Base-by-base conservation (phyloP, 2,888 invertebrate species). In the Noctua janthina region DNA sequence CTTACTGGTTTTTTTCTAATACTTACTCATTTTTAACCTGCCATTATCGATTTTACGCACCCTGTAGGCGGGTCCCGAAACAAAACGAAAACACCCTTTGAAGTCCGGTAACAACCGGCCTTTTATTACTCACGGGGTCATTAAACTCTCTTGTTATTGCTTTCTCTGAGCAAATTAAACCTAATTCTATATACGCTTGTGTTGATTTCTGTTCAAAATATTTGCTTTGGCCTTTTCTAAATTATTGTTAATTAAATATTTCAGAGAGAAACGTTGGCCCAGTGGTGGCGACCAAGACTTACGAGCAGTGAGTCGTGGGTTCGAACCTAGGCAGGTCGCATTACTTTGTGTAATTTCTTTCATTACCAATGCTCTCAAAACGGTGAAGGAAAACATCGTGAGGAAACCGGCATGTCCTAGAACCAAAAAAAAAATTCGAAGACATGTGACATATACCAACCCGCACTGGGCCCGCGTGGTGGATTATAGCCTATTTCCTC, bases 41-140 rank as follows among this genome's bases (percentile, higher is more conserved):
- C n/a, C 51, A 15, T 54, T 23, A 54, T 3, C 10, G 23, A 49
- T 10, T 64, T 64, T 11, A 54, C 43, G 23, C 15, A 43, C 62
- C 51, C 69, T 54, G 46, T 56, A 79, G 17, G 56, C 23, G 23
- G 66, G n/a, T 0, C 11, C 23, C 23, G 39, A 73, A 73, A 73
- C 39, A 73, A 56, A 56, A 73, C 10, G 17, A 10, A 46, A 68
- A 73, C 23, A 20, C 17, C 39, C 39, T 64, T 77, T 72, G 71
- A 54, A 81, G 46, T 68, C 62, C 35, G 13, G 62, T 62, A 77
- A 62, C 23, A 68, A 74, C 39, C n/a, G 8, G 15, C 13, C 10
- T 72, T 83, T 83, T 79, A 83, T 83, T 81, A 80, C 74, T 67
- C 79, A 59, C 29, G 49, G 79, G 74, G 73, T 74, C 79, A 73